phyloP scores from a whole-genome alignment of 2,113 vertebrate species.

The Mugil cephalus region DNA sequence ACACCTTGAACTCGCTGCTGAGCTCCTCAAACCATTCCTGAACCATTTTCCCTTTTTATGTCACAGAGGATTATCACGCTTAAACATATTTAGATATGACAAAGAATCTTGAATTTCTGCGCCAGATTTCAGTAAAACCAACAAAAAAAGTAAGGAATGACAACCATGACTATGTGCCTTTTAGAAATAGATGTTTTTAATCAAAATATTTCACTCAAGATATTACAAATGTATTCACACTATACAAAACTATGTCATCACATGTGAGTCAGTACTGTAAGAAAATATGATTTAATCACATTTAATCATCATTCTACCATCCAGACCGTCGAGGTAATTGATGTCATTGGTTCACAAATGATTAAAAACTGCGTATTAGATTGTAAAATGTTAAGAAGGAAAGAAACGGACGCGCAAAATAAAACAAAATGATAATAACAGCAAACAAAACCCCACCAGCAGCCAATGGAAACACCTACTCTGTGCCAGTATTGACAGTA shows the following conservation, averaged over 20 bases:
- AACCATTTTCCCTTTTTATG: no score
- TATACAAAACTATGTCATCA: neutral
- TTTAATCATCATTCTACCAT: neutral
- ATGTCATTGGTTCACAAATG: neutral
- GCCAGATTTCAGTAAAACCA: neutral
- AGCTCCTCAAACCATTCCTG: no score
- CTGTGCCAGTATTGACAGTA: no score
- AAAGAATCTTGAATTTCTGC: no score
- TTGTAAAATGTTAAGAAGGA: no score
- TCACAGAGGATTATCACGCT: no score
- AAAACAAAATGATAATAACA: no score
- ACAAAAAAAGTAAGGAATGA: neutral
- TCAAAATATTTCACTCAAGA: conserved; percentile 4
- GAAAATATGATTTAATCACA: neutral
- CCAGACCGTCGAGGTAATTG: conserved; percentile 25
- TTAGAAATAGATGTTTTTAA: conserved; percentile 19
- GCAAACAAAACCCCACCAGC: no score
- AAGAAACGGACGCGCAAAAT: no score
- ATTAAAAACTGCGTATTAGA: neutral
- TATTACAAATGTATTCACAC: neutral
- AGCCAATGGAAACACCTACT: no score
- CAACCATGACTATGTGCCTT: neutral
- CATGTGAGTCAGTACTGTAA: neutral
- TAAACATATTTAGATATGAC: no score
- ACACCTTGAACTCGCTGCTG: no score